phyloP scores from a whole-genome alignment of 2,113 vertebrate genomes.

The Scytalopus superciliaris region DNA sequence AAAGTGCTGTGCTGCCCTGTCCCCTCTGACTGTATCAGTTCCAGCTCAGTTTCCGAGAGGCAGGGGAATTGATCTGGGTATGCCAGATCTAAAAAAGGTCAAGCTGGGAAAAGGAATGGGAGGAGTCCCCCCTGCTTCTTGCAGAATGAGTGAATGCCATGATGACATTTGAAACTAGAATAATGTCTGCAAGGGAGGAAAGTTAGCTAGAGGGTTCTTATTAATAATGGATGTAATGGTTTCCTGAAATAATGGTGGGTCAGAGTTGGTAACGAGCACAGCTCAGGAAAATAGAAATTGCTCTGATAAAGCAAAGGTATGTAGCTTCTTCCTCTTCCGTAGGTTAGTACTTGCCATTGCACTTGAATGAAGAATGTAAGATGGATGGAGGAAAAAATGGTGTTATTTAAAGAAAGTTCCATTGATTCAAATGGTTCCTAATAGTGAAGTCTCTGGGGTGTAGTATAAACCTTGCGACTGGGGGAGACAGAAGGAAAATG shows the following conservation, averaged over 20 bases:
- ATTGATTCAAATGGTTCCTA: not conserved
- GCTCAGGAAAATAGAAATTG: not conserved
- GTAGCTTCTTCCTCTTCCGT: not conserved
- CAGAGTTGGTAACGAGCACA: not conserved
- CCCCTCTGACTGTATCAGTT: not conserved
- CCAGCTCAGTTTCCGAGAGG: not conserved
- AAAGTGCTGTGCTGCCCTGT: not conserved
- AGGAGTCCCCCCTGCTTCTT: not conserved
- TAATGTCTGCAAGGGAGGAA: not conserved
- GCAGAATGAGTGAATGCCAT: not conserved
- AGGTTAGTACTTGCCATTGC: not conserved
- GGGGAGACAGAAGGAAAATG: not conserved
- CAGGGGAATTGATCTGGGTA: not conserved
- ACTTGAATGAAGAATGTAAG: not conserved
- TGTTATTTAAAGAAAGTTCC: constrained; percentile 43
- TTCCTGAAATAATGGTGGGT: constrained; percentile 30
- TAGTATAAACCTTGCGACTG: not conserved
- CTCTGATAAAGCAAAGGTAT: not conserved
- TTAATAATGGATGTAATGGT: constrained; percentile 39
- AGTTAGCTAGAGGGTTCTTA: constrained; percentile 27
- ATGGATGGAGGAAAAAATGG: not conserved
- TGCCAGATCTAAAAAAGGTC: not conserved
- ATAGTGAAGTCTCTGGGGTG: not conserved
- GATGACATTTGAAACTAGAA: constrained; percentile 29
- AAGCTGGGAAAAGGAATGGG: not conserved